Evolutionary conservation across 2,888 invertebrate species (phyloP).

Genomic region (Hyalella azteca): DNA sequence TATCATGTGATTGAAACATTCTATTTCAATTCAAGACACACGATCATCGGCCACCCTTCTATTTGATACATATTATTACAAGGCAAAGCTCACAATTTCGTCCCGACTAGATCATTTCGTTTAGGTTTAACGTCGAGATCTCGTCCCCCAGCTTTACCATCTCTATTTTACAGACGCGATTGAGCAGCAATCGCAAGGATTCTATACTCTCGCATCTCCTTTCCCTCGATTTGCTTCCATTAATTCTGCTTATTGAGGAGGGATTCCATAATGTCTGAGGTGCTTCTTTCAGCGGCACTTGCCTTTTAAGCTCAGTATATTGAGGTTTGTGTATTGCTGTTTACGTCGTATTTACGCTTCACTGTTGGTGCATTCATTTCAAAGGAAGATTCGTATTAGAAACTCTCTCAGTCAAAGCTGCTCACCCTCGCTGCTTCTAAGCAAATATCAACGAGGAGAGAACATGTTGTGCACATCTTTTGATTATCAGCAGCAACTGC

Average conservation of each 20-base stretch:
- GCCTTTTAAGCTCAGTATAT: constrained; percentile 21
- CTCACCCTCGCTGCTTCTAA: constrained; percentile 19
- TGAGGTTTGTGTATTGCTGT: constrained; percentile 8
- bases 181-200: constrained; percentile 32
- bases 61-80: too few species aligned
- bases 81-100: not conserved
- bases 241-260: constrained; percentile 37
- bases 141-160: constrained; percentile 27
- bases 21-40: too few species aligned
- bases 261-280: constrained; percentile 36
- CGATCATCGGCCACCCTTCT: too few species aligned
- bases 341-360: constrained; percentile 34
- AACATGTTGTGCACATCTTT: constrained; percentile 31
- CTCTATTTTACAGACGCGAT: constrained; percentile 6
- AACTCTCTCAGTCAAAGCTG: constrained; percentile 25
- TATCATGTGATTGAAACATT: too few species aligned
- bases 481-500: constrained; percentile 37
- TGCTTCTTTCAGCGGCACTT: constrained; percentile 26
- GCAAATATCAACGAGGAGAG: constrained; percentile 27
- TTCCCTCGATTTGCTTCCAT: constrained; percentile 37
- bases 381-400: constrained; percentile 37
- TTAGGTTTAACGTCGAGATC: constrained; percentile 11
- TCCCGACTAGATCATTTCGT: not conserved
- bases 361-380: constrained; percentile 5
- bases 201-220: constrained; percentile 1